Evolutionary conservation across 92 coral and sea anemone genomes (phyloP).

Genomic region (Paramuricea clavata): DNA sequence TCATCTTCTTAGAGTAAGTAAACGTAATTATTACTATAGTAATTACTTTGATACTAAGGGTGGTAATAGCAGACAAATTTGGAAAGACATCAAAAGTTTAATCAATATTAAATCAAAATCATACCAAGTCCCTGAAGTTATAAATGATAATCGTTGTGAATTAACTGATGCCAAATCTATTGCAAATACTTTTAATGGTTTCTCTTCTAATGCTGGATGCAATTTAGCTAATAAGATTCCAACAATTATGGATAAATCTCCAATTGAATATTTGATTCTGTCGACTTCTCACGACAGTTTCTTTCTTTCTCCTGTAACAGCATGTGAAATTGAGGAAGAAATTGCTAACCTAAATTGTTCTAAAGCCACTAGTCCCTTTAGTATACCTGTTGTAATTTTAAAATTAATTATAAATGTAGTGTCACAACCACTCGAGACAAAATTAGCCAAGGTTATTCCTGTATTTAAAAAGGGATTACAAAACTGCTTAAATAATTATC

Average conservation of each 20-base stretch:
- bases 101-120: background rate
- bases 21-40: background rate
- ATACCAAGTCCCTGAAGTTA: background rate
- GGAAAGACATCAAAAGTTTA: background rate
- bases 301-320: too few species aligned
- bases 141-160: background rate
- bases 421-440: conserved; percentile 6
- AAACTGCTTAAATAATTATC: conserved; percentile 23
- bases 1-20: background rate
- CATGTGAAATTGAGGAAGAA: background rate
- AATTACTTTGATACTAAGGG: background rate
- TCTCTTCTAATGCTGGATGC: background rate
- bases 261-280: too few species aligned
- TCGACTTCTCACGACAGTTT: too few species aligned
- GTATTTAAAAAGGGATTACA: conserved; percentile 30
- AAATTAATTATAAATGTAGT: background rate
- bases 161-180: background rate
- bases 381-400: background rate
- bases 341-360: background rate
- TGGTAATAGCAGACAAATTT: background rate
- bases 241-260: too few species aligned
- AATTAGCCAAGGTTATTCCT: conserved; percentile 51
- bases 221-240: too few species aligned
- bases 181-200: background rate
- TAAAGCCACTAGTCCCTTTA: background rate